A percentile compares a stretch with the other conserved stretches of the same genome.
Conservation (phyloP, 2,888 invertebrate genomes). For the Meiosimyza decipiens region DNA sequence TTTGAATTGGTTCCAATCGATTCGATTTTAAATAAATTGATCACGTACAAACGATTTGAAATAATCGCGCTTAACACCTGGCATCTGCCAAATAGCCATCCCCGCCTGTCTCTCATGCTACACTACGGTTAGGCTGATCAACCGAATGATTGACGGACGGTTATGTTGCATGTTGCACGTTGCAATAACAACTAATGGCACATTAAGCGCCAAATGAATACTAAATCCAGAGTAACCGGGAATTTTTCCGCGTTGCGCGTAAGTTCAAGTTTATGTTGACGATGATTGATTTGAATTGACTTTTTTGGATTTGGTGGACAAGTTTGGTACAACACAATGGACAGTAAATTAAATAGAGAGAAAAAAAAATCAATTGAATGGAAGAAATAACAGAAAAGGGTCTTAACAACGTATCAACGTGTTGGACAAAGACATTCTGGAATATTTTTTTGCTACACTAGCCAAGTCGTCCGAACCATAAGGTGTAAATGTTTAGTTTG, state of each 20-base stretch:
- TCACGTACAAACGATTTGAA: slow-evolving; percentile 44
- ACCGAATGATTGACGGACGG: slow-evolving; percentile 37
- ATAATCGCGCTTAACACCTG: slow-evolving; percentile 46
- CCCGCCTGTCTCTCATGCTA: neutral
- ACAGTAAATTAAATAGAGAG: neutral
- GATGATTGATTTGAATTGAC: slow-evolving; percentile 14
- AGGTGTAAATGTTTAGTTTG: too few relatives aligned
- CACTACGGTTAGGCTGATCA: slow-evolving; percentile 31
- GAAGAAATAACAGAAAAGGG: too few relatives aligned
- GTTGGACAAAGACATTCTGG: too few relatives aligned
- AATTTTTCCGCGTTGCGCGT: slow-evolving; percentile 10
- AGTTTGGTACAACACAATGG: slow-evolving; percentile 3
- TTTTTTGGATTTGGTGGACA: neutral
- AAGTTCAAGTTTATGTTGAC: slow-evolving; percentile 27
- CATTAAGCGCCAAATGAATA: slow-evolving; percentile 28
- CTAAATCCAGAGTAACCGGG: slow-evolving; percentile 18
- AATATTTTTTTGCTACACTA: too few relatives aligned
- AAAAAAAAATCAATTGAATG: neutral
- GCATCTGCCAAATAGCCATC: slow-evolving; percentile 21
- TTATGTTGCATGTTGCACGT: slow-evolving; percentile 18
- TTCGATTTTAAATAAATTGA: slow-evolving; percentile 37
- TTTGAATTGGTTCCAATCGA: slow-evolving; percentile 24
- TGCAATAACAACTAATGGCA: slow-evolving; percentile 27
- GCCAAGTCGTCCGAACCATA: too few relatives aligned
- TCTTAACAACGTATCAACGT: too few relatives aligned